phyloP scores from a whole-genome alignment of 2,113 vertebrate species.

The Brachyhypopomus occidentalis region DNA sequence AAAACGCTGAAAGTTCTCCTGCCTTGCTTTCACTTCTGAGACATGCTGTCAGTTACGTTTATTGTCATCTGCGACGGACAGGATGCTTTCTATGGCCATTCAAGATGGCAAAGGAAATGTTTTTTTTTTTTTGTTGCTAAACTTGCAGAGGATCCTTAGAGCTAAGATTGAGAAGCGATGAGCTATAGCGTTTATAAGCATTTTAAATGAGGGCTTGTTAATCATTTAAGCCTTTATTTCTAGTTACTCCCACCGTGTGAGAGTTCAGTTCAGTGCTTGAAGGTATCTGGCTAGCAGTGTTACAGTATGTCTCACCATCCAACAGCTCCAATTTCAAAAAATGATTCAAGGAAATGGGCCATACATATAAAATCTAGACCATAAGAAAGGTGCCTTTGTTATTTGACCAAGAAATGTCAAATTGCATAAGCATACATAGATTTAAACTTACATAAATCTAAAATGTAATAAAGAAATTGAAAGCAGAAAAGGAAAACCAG shows the following conservation, averaged over 20 bases:
- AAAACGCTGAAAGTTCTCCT: background rate
- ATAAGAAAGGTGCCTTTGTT: background rate
- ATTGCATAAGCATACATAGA: background rate
- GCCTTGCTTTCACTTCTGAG: background rate
- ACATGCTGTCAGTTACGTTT: background rate
- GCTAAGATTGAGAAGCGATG: background rate
- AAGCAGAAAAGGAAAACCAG: too few species aligned
- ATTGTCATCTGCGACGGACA: too few species aligned
- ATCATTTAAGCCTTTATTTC: conserved; percentile 21
- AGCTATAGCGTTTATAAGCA: background rate
- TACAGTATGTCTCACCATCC: background rate
- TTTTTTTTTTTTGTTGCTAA: background rate
- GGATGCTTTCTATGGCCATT: too few species aligned
- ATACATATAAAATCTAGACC: background rate
- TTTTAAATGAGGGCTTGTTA: background rate
- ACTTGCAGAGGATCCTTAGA: background rate
- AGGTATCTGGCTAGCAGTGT: background rate
- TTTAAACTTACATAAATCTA: too few species aligned
- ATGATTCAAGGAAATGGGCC: background rate
- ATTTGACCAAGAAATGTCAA: background rate
- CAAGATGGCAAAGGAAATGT: too few species aligned
- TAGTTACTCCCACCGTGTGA: conserved; percentile 3
- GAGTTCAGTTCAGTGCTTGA: conserved; percentile 8
- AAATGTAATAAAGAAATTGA: too few species aligned
- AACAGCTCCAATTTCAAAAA: background rate